Evolutionary conservation across 2,113 vertebrate species (phyloP).

Genomic region (Cyanistes caeruleus): DNA sequence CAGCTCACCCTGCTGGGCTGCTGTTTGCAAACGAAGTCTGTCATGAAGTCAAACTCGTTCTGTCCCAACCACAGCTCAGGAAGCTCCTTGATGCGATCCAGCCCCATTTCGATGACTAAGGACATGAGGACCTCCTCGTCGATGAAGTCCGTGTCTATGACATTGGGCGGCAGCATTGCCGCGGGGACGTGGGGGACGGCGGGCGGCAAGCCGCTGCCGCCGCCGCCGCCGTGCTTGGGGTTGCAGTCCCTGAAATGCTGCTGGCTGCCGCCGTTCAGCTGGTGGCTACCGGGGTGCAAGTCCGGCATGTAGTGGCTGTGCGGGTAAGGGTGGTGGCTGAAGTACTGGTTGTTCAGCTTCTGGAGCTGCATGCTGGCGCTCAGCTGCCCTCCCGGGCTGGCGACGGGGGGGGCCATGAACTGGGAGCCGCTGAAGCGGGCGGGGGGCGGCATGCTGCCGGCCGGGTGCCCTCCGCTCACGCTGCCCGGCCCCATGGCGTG

Average conservation of each 20-base stretch:
- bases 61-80: slow-evolving; percentile 91
- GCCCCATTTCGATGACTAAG: slow-evolving; percentile 88
- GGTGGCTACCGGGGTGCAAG: slow-evolving; percentile 84
- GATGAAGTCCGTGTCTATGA: slow-evolving; percentile 92
- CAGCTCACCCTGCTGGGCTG: slow-evolving; percentile 90
- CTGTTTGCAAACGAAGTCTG: slow-evolving; percentile 92
- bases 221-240: slow-evolving; percentile 79
- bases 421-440: slow-evolving; percentile 83
- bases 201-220: slow-evolving; percentile 70
- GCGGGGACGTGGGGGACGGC: slow-evolving; percentile 82
- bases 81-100: slow-evolving; percentile 92
- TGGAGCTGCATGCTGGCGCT: slow-evolving; percentile 90
- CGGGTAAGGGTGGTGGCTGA: slow-evolving; percentile 84
- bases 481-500: slow-evolving; percentile 83
- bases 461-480: slow-evolving; percentile 80
- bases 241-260: slow-evolving; percentile 88
- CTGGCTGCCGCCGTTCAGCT: slow-evolving; percentile 83
- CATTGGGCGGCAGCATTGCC: slow-evolving; percentile 89
- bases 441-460: slow-evolving; percentile 76
- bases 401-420: slow-evolving; percentile 79
- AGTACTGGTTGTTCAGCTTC: slow-evolving; percentile 91
- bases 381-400: slow-evolving; percentile 82
- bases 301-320: slow-evolving; percentile 88
- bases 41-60: slow-evolving; percentile 92
- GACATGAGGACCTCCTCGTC: slow-evolving; percentile 92